phyloP scores from a whole-genome alignment of 2,113 vertebrate genomes.

The Carassius auratus region DNA sequence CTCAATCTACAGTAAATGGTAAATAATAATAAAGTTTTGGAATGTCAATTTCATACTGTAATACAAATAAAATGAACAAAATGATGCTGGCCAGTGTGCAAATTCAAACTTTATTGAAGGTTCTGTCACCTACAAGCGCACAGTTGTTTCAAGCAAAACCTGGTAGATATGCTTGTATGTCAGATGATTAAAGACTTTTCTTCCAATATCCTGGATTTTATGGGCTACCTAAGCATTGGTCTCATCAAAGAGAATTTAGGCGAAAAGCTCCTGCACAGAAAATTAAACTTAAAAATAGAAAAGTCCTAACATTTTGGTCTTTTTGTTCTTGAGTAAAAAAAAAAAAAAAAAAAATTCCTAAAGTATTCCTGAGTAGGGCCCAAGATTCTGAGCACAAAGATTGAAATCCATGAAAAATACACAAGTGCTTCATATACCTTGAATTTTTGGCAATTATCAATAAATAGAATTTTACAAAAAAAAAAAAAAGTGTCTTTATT shows the following conservation, averaged over 20 bases:
- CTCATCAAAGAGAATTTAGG: constrained; percentile 9
- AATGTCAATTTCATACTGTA: not conserved
- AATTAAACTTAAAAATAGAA: not conserved
- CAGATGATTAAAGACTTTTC: not conserved
- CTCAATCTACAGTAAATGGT: not conserved
- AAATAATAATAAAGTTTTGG: no score
- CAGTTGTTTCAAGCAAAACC: constrained; percentile 20
- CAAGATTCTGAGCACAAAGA: not conserved
- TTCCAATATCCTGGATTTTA: constrained; percentile 7
- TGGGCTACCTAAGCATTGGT: constrained; percentile 18
- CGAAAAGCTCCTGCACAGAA: not conserved
- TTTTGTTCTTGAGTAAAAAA: not conserved
- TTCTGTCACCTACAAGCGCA: constrained; percentile 30
- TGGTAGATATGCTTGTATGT: constrained; percentile 35
- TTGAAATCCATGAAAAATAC: not conserved
- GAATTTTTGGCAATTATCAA: not conserved
- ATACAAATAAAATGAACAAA: not conserved
- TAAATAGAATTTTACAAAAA: not conserved
- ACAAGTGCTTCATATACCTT: not conserved
- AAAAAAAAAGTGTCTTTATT: not conserved
- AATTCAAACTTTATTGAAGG: constrained; percentile 53
- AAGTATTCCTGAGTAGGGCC: constrained; percentile 43
- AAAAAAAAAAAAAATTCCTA: constrained; percentile 6
- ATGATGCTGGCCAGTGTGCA: constrained; percentile 11
- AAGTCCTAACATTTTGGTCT: constrained; percentile 35